A percentile compares a stretch with the other conserved stretches of the same genome.
These are phyloP conservation scores for Leucoptera coffeella DNA, from an alignment of 2,888 invertebrate species.

Conservation along the genomic window DNA sequence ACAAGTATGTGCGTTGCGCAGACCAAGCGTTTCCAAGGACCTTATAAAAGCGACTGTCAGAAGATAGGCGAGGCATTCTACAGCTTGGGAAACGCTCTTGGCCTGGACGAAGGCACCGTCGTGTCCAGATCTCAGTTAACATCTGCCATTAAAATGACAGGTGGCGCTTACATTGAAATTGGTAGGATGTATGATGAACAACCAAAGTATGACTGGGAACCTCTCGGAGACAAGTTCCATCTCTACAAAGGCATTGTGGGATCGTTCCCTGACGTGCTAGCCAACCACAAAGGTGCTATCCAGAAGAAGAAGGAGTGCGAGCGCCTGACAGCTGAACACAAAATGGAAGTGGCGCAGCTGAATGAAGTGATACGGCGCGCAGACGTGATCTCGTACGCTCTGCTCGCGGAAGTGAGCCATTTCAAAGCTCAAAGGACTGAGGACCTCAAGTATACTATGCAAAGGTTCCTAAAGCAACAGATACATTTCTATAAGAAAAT, in stretches of 20 bases:
- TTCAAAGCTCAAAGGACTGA: conserved; percentile 82
- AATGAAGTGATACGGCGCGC: conserved; percentile 77
- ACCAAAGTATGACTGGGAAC: conserved; percentile 85
- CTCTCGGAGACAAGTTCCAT: conserved; percentile 84
- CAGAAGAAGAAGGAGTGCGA: conserved; percentile 88
- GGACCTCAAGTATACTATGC: conserved; percentile 82
- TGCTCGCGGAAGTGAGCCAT: conserved; percentile 91
- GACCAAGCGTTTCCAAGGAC: conserved; percentile 77
- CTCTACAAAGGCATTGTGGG: conserved; percentile 91
- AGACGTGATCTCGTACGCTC: conserved; percentile 87
- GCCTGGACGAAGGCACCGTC: conserved; percentile 65
- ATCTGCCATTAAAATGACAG: conserved; percentile 77
- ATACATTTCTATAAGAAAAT: conserved; percentile 87
- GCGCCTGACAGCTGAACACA: conserved; percentile 70
- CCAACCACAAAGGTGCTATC: conserved; percentile 83
- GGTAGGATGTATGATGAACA: conserved; percentile 88
- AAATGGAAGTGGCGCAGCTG: conserved; percentile 75
- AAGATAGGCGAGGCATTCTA: conserved; percentile 85
- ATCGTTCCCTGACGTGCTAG: conserved; percentile 84
- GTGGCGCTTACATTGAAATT: conserved; percentile 84
- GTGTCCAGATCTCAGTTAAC: conserved; percentile 63
- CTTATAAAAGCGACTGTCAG: conserved; percentile 85
- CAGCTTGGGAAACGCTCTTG: conserved; percentile 76
- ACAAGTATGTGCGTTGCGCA: conserved; percentile 77
- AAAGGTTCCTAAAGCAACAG: conserved; percentile 80